Base-by-base conservation (phyloP, 2,113 vertebrate genomes). In the Sialia sialis region DNA sequence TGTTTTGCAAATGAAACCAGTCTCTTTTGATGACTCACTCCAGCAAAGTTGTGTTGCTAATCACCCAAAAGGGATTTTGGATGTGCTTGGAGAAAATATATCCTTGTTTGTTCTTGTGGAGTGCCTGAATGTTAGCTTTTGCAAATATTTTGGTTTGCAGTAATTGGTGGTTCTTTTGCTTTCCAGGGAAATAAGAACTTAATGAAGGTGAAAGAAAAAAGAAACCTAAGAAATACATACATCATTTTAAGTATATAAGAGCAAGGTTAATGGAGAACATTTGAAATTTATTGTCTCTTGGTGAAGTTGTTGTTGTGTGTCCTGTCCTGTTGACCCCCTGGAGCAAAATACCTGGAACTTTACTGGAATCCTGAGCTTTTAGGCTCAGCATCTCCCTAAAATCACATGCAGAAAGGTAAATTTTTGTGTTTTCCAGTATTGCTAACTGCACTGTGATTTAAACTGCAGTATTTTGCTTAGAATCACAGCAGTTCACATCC, bases 91-190 rank as follows among this genome's bases (percentile, higher is more conserved):
- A 64, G 73, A 55, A 78, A 72, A 59, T 58, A 4, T 8, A 10
- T 44, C 27, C 36, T 79, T 81, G 34, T 79, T 82, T 84, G 38
- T 89, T 16, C 16, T 68, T 29, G 34, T 26, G 11, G 29, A 94
- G n/a, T 59, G 44, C 38, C 49, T 81, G 73, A 67, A 48, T 0
- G 0, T 39, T 76, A 72, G 11, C 13, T 18, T 73, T 82, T 75
- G 44, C 49, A 87, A 76, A 72, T 91, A 62, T 87, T 93, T 81
- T 80, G 87, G 21, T 89, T 93, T 82, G 29, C 2, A 9, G 21
- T 72, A 68, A 64, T 68, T 64, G 69, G 15, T 48, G 36, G 17
- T 58, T 56, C 30, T 68, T 54, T 38, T 38, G 22, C 62, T 76
- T 84, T 85, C 63, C 16, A 69, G 54, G 43, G 66, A 75, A 91